Evolutionary conservation across 2,888 invertebrate genomes (phyloP), one percentile per base, ranked within the genome.

Genomic region (Cantharis nigra): DNA sequence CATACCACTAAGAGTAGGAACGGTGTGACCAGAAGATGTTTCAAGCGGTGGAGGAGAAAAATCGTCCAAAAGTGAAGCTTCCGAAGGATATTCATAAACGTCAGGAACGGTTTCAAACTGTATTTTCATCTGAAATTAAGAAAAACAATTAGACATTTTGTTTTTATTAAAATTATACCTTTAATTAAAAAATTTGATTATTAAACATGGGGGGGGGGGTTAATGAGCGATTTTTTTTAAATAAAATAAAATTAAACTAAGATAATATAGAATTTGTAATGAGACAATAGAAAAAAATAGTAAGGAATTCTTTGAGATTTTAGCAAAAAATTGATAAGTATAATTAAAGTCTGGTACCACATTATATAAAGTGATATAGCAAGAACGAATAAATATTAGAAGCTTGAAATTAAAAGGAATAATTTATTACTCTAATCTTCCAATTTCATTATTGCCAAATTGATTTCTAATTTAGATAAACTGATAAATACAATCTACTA

Each of bases 81-180:
- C 98, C 77, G 97, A 97, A 73, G 97, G 97, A 89, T 98, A 98
- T 90, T 98, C 98, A 90, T 95, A 97, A 73, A 96, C 95, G 82
- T 94, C 93, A 82, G 96, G 96, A 75, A 95, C 92, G 75, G 93
- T 92, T 88, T 98, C 97, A 90, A 98, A 98, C 85, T 95, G 94
- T 85, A 98, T 95, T 88, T 93, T 95, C 87, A 96, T 90, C 97
- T 97, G 93, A 85, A 90, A 85, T 79, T 83, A 83, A 85, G 23
- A 26, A 67, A n/a, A n/a, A 26, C 26, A 26, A 23, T 16, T 16
- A 16, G 16, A 16, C 16, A 16, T 16, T 16, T 16, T 16, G 16
- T 16, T 16, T 16, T 16, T 16, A 20, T 20, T 20, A 20, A 20
- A 20, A 20, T 20, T 20, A 20, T 20, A 20, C 20, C 20, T 20